Base-by-base conservation (phyloP, 2,797 vertebrate species). In the Sebastolobus alascanus region DNA sequence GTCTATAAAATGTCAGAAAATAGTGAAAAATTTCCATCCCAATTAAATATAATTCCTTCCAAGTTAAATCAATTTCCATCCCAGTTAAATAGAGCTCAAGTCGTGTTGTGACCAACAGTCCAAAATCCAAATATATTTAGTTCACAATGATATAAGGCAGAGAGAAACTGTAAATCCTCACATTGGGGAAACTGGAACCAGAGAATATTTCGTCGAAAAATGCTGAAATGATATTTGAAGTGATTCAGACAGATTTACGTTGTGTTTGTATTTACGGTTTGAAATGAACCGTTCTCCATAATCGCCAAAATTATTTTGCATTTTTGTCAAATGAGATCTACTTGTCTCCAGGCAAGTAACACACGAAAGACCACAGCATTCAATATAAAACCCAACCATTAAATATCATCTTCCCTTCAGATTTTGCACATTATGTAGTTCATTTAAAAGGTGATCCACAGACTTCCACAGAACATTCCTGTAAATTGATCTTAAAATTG, bases 231-330 rank as follows among this genome's bases (percentile, higher is more conserved):
- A 35, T 27, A 29, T 71, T 22, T 66, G 6, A 43, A 12, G 27
- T 77, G 8, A 66, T 61, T 69, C 14, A 31, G 38, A 40, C 6
- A 6, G 13, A 16, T 73, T 68, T 66, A 11, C 7, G 8, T 65
- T 14, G 56, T 74, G 65, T 70, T 81, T 82, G 67, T 68, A 73
- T 82, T 75, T 66, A 76, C 3, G 13, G 31, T 69, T 59, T 20
- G 2, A 27, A 16, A 63, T 63, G 6, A n/a, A 66, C 29, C 64
- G 35, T 46, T 46, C 4, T 64, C 12, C 3, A 22, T 83, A 56
- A 58, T 43, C n/a, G 46, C 37, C 25, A 85, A 87, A 79, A 73
- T 40, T 8, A 73, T 40, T 50, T 64, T 4, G 3, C 35, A 63
- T 68, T 68, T 66, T 52, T 77, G 20, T 84, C 14, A 77, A 64